These are phyloP conservation scores for Drosophila pegasa DNA, from an alignment of 2,888 invertebrate genomes.

Conservation along the genomic window DNA sequence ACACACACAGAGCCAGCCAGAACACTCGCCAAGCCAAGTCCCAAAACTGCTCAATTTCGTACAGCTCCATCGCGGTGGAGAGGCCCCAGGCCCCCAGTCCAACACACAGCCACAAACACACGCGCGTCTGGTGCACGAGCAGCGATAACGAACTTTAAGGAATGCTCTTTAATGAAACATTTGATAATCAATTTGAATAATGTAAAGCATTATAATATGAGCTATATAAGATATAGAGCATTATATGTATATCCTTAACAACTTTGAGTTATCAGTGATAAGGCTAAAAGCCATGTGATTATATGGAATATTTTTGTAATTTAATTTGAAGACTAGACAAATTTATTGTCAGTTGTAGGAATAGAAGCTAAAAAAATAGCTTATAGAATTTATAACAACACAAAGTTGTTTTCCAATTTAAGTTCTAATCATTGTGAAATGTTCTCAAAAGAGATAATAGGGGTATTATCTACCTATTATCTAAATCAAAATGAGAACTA, in stretches of 20 bases:
- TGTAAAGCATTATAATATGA: neutral
- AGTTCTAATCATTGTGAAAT: too few relatives aligned
- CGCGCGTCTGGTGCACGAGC: slow-evolving; percentile 47
- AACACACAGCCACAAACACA: slow-evolving; percentile 16
- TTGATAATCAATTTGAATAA: neutral
- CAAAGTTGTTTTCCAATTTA: too few relatives aligned
- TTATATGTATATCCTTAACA: neutral
- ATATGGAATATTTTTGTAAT: neutral
- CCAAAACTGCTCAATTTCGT: neutral
- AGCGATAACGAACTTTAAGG: slow-evolving; percentile 69
- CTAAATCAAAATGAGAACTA: neutral
- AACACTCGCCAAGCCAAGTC: slow-evolving; percentile 2
- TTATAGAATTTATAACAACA: neutral
- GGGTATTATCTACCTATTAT: too few relatives aligned
- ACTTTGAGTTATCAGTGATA: neutral
- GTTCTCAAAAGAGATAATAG: too few relatives aligned
- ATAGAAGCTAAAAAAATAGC: neutral
- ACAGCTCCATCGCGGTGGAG: neutral
- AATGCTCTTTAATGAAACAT: neutral
- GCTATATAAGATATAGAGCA: neutral
- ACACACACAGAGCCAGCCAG: neutral
- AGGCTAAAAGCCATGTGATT: neutral
- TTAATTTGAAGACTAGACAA: neutral
- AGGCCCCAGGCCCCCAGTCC: neutral
- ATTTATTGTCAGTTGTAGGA: neutral